Base-by-base conservation (phyloP, 2,797 vertebrate species). In the Platyrinchus mystaceus region DNA sequence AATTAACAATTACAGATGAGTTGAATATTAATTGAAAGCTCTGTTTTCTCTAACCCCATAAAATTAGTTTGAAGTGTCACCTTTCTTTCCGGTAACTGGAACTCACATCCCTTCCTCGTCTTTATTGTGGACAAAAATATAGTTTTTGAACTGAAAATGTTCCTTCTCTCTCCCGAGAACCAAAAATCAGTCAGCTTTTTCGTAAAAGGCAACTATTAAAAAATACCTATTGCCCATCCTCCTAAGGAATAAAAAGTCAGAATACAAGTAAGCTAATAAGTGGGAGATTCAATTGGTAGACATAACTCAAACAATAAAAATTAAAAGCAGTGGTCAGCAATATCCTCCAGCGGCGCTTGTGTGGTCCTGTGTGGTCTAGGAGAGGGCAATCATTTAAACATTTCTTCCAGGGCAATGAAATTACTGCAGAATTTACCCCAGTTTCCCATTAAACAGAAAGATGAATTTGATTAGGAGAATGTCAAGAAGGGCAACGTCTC, bases 221-320 rank as follows among this genome's bases (percentile, higher is more conserved):
- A 68, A 82, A 64, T 83, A 78, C 5, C 1, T 53, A 14, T 46
- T 74, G 21, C 7, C 53, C 59, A 86, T 41, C 74, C 80, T 89
- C 47, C 90, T 27, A 73, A 19, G 86, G 32, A 82, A n/a, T 7
- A 60, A 67, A 41, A 60, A 86, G 12, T 6, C 30, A 39, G 84
- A 94, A 95, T 97, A 81, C 37, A 59, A 84, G 63, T 41, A 70
- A 89, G 79, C 94, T 96, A 96, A 95, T 94, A 91, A 97, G 97
- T 90, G 79, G 44, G 87, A 84, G 74, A 70, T 94, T 97, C 96
- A 97, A 96, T 97, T 96, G 97, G 92, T 94, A 96, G 96, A 95
- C 97, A 96, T 98, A 97, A 98, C 94, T 98, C 97, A 97, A 97
- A 97, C 97, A 97, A 97, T 97, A 97, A 98, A 98, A 97, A 96